phyloP scores from a whole-genome alignment of 2,888 invertebrate genomes.

The Cheilosia variabilis region DNA sequence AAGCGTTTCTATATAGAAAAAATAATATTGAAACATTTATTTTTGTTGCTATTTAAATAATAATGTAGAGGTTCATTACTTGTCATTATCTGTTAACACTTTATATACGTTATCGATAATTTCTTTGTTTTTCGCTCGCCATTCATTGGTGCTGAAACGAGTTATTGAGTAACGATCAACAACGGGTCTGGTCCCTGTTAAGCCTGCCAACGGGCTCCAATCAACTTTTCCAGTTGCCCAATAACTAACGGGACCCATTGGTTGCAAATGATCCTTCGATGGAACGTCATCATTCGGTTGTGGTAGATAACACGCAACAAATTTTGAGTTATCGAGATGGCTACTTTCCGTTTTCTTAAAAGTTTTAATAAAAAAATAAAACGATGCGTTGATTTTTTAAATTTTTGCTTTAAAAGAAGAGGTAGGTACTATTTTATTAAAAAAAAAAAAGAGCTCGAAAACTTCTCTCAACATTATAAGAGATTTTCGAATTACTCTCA shows the following conservation, averaged over 20 bases:
- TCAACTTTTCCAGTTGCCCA: conserved; percentile 90
- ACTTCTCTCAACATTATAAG: too few relatives aligned
- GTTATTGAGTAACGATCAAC: conserved; percentile 91
- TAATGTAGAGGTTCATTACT: conserved; percentile 77
- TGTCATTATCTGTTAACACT: conserved; percentile 85
- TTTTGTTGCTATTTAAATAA: conserved; percentile 29
- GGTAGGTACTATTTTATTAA: too few relatives aligned
- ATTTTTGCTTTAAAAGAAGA: too few relatives aligned
- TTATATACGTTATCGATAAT: conserved; percentile 84
- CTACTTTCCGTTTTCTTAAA: conserved; percentile 5
- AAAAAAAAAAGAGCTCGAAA: too few relatives aligned
- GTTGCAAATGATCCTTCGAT: conserved; percentile 79
- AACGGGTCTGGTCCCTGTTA: conserved; percentile 90
- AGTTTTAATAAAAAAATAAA: background rate
- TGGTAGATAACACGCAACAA: conserved; percentile 85
- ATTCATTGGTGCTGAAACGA: conserved; percentile 89
- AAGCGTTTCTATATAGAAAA: conserved; percentile 84
- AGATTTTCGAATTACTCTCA: too few relatives aligned
- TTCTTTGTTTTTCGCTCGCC: conserved; percentile 87
- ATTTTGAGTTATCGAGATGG: conserved; percentile 78
- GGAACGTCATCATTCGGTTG: conserved; percentile 85
- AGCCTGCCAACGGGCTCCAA: conserved; percentile 88
- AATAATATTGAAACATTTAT: background rate
- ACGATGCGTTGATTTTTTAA: background rate
- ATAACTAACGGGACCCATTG: conserved; percentile 86